Conservation (phyloP, 2,113 vertebrate genomes). For the Lagopus leucura region DNA sequence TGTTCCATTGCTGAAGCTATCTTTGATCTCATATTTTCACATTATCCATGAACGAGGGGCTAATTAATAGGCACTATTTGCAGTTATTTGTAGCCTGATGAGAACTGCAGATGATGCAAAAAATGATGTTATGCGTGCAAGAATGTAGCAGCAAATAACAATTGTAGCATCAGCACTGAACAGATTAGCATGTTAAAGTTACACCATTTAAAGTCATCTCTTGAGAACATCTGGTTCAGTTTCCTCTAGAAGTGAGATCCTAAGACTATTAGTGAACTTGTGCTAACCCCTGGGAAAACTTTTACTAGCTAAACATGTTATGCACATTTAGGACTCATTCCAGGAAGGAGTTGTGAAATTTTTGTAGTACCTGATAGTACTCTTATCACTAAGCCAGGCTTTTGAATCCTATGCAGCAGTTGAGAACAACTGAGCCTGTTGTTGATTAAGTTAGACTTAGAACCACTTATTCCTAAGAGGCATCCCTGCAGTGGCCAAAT, state of each 20-base stretch:
- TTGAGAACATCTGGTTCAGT: neutral
- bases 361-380: neutral
- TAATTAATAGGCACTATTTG: constrained; percentile 32
- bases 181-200: neutral
- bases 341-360: neutral
- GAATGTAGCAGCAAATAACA: neutral
- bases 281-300: neutral
- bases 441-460: neutral
- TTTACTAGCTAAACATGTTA: neutral
- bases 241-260: neutral
- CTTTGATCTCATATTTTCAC: constrained; percentile 47
- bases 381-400: neutral
- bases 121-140: neutral
- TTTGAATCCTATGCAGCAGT: neutral
- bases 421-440: neutral
- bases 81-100: neutral
- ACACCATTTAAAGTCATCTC: neutral
- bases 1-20: constrained; percentile 56
- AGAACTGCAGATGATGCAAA: neutral
- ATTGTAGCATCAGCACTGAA: neutral
- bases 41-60: neutral
- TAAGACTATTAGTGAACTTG: neutral
- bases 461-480: neutral
- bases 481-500: neutral
- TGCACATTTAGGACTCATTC: neutral